These are phyloP conservation scores for Petrocephalus schoutedeni DNA, from an alignment of 2,797 vertebrate species.

Conservation along the genomic window DNA sequence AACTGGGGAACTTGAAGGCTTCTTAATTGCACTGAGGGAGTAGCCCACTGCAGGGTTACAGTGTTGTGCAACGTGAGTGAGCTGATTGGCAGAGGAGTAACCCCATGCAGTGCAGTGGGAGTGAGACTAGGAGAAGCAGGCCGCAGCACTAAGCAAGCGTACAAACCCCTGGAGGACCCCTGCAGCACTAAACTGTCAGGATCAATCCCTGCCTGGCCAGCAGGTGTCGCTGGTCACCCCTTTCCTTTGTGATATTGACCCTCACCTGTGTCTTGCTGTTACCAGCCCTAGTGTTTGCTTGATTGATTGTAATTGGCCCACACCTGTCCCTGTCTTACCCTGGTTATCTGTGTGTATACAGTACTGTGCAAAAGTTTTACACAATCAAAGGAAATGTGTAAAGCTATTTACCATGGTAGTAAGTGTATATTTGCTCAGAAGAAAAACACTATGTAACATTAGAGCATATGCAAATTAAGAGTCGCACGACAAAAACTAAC, in stretches of 20 bases:
- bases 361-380: no score
- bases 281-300: background rate
- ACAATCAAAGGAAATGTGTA: no score
- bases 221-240: background rate
- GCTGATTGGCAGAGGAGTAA: background rate
- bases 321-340: background rate
- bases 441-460: no score
- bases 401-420: no score
- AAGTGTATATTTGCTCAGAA: no score
- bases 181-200: background rate
- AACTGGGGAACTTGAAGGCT: background rate
- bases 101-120: background rate
- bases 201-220: background rate
- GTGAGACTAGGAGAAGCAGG: background rate
- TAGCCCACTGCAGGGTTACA: background rate
- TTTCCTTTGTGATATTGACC: background rate
- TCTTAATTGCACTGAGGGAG: background rate
- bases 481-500: no score
- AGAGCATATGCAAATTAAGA: no score
- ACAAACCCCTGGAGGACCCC: background rate
- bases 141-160: background rate
- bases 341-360: background rate
- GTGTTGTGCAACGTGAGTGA: background rate
- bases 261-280: background rate
- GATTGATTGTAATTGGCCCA: background rate